Evolutionary conservation across 2,113 vertebrate genomes (phyloP).

Genomic region (Sander lucioperca): DNA sequence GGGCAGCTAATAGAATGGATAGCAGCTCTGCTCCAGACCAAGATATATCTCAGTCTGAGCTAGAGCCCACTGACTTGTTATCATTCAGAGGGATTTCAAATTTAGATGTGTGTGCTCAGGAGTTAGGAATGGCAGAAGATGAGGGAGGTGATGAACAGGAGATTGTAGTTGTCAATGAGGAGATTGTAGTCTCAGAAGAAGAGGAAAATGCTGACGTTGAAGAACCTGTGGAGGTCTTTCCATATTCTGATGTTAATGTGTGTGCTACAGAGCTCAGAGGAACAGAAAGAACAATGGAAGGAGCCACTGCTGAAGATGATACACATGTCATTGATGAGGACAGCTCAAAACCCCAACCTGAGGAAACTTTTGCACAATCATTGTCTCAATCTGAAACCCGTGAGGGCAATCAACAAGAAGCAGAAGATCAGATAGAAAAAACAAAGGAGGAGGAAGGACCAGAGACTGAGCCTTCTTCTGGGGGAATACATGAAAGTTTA

Average conservation of each 20-base stretch:
- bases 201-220: constrained; percentile 28
- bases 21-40: constrained; percentile 24
- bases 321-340: constrained; percentile 23
- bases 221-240: constrained; percentile 19
- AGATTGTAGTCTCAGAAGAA: constrained; percentile 10
- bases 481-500: constrained; percentile 34
- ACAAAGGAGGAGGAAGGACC: constrained; percentile 26
- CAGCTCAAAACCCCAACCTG: constrained; percentile 21
- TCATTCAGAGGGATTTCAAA: constrained; percentile 39
- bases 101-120: constrained; percentile 65
- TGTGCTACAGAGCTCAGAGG: constrained; percentile 57
- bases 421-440: constrained; percentile 25
- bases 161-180: not conserved
- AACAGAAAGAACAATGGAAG: constrained; percentile 24
- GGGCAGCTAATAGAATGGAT: constrained; percentile 35
- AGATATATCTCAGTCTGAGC: constrained; percentile 39
- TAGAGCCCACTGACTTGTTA: constrained; percentile 25
- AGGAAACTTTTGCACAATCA: constrained; percentile 21
- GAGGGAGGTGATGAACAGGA: constrained; percentile 21
- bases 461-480: constrained; percentile 22
- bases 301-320: constrained; percentile 11
- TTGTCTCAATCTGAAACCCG: constrained; percentile 24
- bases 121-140: constrained; percentile 34
- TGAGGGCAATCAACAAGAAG: constrained; percentile 27
- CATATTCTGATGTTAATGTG: constrained; percentile 46